A percentile compares a stretch with the other conserved stretches of the same genome.
These are phyloP conservation scores for Pseudopodoces humilis DNA, from an alignment of 2,113 vertebrate species.

Conservation along the genomic window DNA sequence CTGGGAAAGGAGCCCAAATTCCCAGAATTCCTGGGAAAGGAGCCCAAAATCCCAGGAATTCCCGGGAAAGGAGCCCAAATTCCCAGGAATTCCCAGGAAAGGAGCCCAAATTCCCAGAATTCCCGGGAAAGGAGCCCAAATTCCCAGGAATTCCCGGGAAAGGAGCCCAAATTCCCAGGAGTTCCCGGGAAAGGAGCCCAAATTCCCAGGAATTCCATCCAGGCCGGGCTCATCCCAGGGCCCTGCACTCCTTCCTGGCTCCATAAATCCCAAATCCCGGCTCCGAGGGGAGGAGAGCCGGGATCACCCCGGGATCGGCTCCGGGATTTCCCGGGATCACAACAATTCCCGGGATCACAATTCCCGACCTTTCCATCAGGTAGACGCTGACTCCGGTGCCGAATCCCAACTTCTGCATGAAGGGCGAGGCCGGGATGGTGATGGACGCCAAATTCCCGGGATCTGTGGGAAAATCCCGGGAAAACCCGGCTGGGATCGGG, in stretches of 20 bases:
- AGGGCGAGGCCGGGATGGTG: not conserved
- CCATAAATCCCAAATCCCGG: not conserved
- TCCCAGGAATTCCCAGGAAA: too few relatives aligned
- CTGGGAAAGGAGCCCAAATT: too few relatives aligned
- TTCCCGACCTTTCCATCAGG: not conserved
- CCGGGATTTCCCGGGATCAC: too few relatives aligned
- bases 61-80: too few relatives aligned
- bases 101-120: too few relatives aligned
- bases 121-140: too few relatives aligned
- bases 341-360: not conserved
- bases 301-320: not conserved
- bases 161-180: too few relatives aligned
- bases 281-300: fast-evolving
- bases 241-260: fast-evolving
- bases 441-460: not conserved
- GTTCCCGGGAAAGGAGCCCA: too few relatives aligned
- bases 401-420: not conserved
- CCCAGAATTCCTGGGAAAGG: too few relatives aligned
- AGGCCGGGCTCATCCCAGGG: not conserved
- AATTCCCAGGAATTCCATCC: not conserved
- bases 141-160: too few relatives aligned
- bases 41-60: too few relatives aligned
- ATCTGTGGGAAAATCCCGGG: not conserved
- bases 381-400: not conserved
- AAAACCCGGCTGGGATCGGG: not conserved